Conservation (phyloP, 2,888 invertebrate genomes). For the Chalcosyrphus nemorum region DNA sequence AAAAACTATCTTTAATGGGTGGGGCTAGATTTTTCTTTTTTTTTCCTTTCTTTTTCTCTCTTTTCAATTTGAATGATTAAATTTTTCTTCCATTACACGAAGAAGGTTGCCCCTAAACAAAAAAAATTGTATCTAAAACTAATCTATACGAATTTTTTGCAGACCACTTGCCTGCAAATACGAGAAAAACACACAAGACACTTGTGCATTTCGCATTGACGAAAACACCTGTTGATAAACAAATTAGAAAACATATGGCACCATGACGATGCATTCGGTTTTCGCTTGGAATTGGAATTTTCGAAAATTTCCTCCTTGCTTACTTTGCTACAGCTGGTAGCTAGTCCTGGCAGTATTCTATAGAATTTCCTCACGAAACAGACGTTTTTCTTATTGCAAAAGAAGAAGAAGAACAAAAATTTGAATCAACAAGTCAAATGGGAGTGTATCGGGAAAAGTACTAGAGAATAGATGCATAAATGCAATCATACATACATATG, state of each 20-base stretch:
- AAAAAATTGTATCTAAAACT: slow-evolving; percentile 14
- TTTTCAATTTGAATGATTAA: slow-evolving; percentile 15
- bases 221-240: slow-evolving; percentile 74
- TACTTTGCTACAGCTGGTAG: not conserved
- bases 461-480: slow-evolving; percentile 50
- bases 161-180: too few species aligned
- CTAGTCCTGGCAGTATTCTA: too few species aligned
- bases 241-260: slow-evolving; percentile 74
- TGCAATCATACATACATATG: slow-evolving; percentile 32
- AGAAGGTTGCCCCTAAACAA: slow-evolving; percentile 3
- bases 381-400: not conserved
- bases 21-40: slow-evolving; percentile 34
- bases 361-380: too few species aligned
- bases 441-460: slow-evolving; percentile 43
- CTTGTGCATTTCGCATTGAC: slow-evolving; percentile 48
- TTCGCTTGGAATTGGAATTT: not conserved
- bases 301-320: not conserved
- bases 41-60: not conserved
- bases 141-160: too few species aligned
- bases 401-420: not conserved
- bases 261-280: slow-evolving; percentile 7
- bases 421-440: slow-evolving; percentile 61
- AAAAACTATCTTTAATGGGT: slow-evolving; percentile 23
- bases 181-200: slow-evolving; percentile 33
- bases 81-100: slow-evolving; percentile 10